These are phyloP conservation scores for Bradypus variegatus DNA, from an alignment of 2,797 vertebrate genomes.

Conservation along the genomic window DNA sequence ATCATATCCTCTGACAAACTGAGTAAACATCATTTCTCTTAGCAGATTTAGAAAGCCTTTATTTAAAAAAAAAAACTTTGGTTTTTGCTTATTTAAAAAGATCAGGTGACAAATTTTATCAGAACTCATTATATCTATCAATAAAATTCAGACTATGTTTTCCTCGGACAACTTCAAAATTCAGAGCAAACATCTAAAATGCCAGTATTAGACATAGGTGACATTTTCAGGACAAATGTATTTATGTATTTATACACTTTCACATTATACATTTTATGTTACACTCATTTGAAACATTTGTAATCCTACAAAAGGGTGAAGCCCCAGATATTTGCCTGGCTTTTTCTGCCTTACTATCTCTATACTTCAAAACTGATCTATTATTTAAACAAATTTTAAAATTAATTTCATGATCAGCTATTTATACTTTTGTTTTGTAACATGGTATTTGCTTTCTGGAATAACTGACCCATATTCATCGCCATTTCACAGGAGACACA, in stretches of 20 bases:
- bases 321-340: not conserved
- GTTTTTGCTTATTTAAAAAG: not conserved
- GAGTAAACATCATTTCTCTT: not conserved
- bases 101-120: not conserved
- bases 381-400: not conserved
- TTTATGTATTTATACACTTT: not conserved
- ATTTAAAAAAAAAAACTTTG: not conserved
- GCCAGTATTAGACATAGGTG: not conserved
- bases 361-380: not conserved
- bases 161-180: slow-evolving; percentile 12
- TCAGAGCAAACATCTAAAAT: not conserved
- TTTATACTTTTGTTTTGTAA: slow-evolving; percentile 45
- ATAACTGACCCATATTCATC: slow-evolving; percentile 51
- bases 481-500: slow-evolving; percentile 69
- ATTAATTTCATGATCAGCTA: slow-evolving; percentile 35
- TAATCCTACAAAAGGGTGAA: not conserved
- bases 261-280: not conserved
- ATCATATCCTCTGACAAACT: not conserved
- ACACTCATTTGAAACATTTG: not conserved
- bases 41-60: not conserved
- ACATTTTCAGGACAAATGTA: not conserved
- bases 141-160: not conserved
- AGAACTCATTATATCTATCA: not conserved
- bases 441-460: slow-evolving; percentile 42
- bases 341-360: not conserved